These are phyloP conservation scores for Halocynthia roretzi DNA, from an alignment of 23 tunicate genomes.

Conservation along the genomic window DNA sequence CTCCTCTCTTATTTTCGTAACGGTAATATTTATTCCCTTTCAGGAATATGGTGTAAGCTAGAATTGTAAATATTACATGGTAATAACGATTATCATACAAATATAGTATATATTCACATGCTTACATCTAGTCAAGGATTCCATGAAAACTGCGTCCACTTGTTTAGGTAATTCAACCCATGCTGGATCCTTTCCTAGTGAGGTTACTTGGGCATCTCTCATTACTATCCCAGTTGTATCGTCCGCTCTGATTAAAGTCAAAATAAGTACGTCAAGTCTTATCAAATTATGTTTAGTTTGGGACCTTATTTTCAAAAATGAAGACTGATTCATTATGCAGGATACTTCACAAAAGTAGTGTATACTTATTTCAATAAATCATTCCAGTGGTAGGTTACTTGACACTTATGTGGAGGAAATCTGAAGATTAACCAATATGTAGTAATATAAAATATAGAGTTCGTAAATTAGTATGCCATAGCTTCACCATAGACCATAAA, in stretches of 20 bases:
- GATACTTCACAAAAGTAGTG: too few relatives aligned
- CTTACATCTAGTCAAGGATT: constrained; percentile 9
- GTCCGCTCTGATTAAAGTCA: constrained; percentile 7
- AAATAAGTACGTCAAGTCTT: background rate
- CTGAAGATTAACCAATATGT: too few relatives aligned
- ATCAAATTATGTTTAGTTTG: too few relatives aligned
- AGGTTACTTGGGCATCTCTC: background rate
- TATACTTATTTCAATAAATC: too few relatives aligned
- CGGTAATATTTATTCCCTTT: constrained; percentile 14
- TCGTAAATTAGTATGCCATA: too few relatives aligned
- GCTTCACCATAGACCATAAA: too few relatives aligned
- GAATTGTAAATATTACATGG: background rate
- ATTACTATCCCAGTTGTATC: background rate
- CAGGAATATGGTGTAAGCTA: constrained; percentile 27
- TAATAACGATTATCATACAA: background rate
- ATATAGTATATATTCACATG: background rate
- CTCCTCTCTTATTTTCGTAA: constrained; percentile 2
- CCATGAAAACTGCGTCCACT: constrained; percentile 20
- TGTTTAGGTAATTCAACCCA: background rate
- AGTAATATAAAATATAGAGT: too few relatives aligned
- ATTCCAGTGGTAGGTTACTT: too few relatives aligned
- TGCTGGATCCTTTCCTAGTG: background rate
- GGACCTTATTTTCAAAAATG: too few relatives aligned
- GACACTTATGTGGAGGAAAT: too few relatives aligned
- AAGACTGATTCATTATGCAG: too few relatives aligned